phyloP scores from a whole-genome alignment of 35 echinoderm and acorn worm genomes.

The Ophioderma brevispina region DNA sequence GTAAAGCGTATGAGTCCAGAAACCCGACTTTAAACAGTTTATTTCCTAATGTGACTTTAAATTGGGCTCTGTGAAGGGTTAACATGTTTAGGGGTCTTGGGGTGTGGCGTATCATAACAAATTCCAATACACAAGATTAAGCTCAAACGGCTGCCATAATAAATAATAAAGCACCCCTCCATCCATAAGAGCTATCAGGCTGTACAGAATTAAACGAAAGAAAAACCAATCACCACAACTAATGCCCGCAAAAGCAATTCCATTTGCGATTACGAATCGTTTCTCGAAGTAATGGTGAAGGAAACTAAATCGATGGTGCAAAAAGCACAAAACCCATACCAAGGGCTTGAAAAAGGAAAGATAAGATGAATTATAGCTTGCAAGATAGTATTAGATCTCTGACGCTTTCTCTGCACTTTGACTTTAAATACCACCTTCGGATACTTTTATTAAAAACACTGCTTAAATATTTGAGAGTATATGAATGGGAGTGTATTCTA shows the following conservation, averaged over 20 bases:
- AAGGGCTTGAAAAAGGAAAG: background rate
- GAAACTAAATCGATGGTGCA: background rate
- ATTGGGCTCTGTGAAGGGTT: too few relatives aligned
- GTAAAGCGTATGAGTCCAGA: too few relatives aligned
- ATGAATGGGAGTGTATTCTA: too few relatives aligned
- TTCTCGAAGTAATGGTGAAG: slow-evolving; percentile 1
- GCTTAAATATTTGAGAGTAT: too few relatives aligned
- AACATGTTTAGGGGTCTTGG: too few relatives aligned
- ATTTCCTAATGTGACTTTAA: too few relatives aligned
- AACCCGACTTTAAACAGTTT: too few relatives aligned
- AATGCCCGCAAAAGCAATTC: background rate
- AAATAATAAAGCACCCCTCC: background rate
- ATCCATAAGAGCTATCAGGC: background rate
- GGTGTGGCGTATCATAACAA: background rate
- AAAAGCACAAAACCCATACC: background rate
- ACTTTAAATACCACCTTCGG: too few relatives aligned
- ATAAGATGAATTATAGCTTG: too few relatives aligned
- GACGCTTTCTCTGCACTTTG: too few relatives aligned
- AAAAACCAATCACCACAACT: background rate
- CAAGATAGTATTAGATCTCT: too few relatives aligned
- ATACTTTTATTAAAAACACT: too few relatives aligned
- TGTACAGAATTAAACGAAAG: background rate
- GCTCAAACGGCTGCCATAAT: background rate
- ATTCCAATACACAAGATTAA: background rate
- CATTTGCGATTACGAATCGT: background rate